These are phyloP conservation scores for Cantharis flavilabris DNA, from an alignment of 2,888 invertebrate genomes.

Conservation along the genomic window DNA sequence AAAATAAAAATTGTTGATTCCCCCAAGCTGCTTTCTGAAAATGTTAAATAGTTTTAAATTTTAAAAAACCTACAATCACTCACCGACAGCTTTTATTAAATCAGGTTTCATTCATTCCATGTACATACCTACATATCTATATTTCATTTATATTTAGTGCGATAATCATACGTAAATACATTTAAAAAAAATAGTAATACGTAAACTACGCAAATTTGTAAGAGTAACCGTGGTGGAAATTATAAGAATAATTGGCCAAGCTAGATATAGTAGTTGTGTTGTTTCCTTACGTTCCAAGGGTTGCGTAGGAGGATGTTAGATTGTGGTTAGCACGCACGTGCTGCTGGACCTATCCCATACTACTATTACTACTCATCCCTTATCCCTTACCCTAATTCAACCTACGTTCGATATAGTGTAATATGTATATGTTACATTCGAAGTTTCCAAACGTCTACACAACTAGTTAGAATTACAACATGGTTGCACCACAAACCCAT, in stretches of 20 bases:
- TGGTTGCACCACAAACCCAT: conserved; percentile 18
- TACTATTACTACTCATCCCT: conserved; percentile 34
- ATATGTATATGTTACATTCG: conserved; percentile 32
- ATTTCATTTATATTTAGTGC: too few relatives aligned
- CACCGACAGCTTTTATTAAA: too few relatives aligned
- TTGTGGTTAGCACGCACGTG: conserved; percentile 54
- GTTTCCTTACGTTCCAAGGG: conserved; percentile 53
- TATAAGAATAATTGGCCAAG: conserved; percentile 41
- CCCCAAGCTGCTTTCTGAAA: not conserved
- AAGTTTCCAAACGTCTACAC: conserved; percentile 27
- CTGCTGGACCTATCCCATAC: conserved; percentile 50
- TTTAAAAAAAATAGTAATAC: not conserved
- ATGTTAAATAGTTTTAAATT: not conserved
- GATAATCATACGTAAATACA: too few relatives aligned
- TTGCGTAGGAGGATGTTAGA: conserved; percentile 54
- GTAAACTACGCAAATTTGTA: not conserved
- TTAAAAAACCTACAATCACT: not conserved
- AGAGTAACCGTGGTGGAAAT: conserved; percentile 36
- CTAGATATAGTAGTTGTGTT: conserved; percentile 53
- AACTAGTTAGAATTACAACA: conserved; percentile 21
- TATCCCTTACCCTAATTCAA: conserved; percentile 35
- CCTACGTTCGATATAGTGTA: conserved; percentile 29
- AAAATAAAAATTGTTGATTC: not conserved
- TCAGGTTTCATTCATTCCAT: not conserved
- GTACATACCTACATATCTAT: too few relatives aligned